Evolutionary conservation across 2,888 invertebrate species (phyloP), one percentile per base, ranked within the genome.

Genomic region (Plagodis dolabraria): DNA sequence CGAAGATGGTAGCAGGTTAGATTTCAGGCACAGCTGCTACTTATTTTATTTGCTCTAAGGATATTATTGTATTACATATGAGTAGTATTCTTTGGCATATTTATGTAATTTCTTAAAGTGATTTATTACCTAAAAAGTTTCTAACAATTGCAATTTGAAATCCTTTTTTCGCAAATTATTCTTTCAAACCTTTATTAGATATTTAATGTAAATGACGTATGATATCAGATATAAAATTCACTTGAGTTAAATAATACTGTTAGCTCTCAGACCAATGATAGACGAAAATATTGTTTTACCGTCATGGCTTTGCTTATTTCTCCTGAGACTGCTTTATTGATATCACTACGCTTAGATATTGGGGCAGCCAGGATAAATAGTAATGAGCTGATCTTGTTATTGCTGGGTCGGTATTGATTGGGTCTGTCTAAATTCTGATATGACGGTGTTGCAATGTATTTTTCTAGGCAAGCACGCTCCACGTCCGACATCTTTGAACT

Each of bases 291-390:
- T 57, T 53, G 56, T 53, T 53, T 53, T 53, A 49, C 53, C 52
- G 11, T 46, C 56, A 54, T 52, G 57, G 55, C 57, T 64, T 60
- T 55, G 43, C 55, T 64, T 57, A 57, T 64, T 60, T 64, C 64
- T 60, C 60, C 47, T n/a, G 57, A 55, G 60, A 40, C 54, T 46
- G 33, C 40, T 49, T 60, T 63, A 63, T 59, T 60, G 59, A 54
- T 53, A 59, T 59, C 54, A 54, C 54, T 54, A 47, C 42, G 47
- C 54, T 54, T 54, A 54, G 43, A 47, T 54, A 54, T 54, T 54
- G 54, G 54, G 43, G 54, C 35, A 47, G 35, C 33, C 42, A 46
- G 59, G 42, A 61, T 57, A 61, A 61, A 60, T 56, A 53, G 49
- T 60, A 60, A 61, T 60, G 53, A 52, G 45, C 38, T 12, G 40